A percentile compares a stretch with the other conserved stretches of the same genome.
Evolutionary conservation across 2,797 vertebrate species (phyloP).

Genomic region (Clarias pachynema): DNA sequence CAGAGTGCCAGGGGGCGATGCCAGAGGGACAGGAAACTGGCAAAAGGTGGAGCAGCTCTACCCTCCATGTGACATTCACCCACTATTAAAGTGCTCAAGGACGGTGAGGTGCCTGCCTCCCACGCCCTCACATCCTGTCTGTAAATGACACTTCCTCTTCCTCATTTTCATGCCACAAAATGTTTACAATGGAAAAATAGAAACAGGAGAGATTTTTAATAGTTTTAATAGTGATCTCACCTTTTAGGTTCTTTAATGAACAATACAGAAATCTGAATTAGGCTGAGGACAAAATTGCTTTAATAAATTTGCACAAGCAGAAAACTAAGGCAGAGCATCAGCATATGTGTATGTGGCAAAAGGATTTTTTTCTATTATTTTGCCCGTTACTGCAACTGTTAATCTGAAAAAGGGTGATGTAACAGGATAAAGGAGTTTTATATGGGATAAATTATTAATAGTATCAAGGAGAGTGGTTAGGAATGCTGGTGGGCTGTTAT

Average conservation of each 20-base stretch:
- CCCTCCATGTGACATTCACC: slow-evolving; percentile 53
- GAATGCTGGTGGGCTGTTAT: background rate
- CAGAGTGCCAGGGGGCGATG: slow-evolving; percentile 67
- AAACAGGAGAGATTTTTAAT: slow-evolving; percentile 13
- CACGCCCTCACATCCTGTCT: slow-evolving; percentile 74
- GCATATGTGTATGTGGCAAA: background rate
- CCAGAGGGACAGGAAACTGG: slow-evolving; percentile 74
- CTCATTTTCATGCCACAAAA: slow-evolving; percentile 56
- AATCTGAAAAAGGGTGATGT: background rate
- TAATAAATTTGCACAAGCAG: background rate
- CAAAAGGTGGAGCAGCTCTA: slow-evolving; percentile 61
- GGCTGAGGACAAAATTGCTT: background rate
- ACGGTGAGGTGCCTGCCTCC: slow-evolving; percentile 71
- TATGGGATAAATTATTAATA: background rate
- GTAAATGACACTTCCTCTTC: slow-evolving; percentile 71
- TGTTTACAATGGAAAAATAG: slow-evolving; percentile 66
- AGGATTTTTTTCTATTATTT: background rate
- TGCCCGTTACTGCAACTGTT: background rate
- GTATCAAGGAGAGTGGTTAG: background rate
- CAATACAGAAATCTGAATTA: background rate
- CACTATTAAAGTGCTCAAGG: slow-evolving; percentile 71
- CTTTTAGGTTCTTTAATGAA: background rate
- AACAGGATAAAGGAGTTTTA: background rate
- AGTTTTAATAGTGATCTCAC: background rate
- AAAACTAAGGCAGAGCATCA: background rate